Evolutionary conservation across 2,888 invertebrate species (phyloP).

Genomic region (Cactoblastis cactorum): DNA sequence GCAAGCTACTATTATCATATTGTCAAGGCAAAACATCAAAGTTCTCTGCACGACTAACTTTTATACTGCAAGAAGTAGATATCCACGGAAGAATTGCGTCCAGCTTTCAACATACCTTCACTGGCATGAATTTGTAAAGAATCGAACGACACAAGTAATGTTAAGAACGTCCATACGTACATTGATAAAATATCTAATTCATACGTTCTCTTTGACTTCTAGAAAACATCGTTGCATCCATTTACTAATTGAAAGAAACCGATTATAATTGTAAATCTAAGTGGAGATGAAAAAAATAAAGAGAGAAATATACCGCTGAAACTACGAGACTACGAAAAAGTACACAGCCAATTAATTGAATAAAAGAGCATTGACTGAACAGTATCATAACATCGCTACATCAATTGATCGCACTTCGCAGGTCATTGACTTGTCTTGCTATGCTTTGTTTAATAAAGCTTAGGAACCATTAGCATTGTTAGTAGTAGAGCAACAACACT

Average conservation of each 20-base stretch:
- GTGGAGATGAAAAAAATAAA: neutral
- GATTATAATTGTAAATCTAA: neutral
- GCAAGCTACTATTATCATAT: too few relatives aligned
- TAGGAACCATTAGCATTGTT: neutral
- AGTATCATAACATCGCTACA: conserved; percentile 64
- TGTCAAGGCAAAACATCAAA: too few relatives aligned
- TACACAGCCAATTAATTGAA: conserved; percentile 56
- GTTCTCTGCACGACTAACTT: too few relatives aligned
- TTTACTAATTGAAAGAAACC: neutral
- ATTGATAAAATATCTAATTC: neutral
- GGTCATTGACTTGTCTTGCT: conserved; percentile 48
- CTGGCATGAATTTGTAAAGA: too few relatives aligned
- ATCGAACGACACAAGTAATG: too few relatives aligned
- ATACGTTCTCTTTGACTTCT: neutral
- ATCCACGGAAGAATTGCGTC: too few relatives aligned
- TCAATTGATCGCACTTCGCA: conserved; percentile 54
- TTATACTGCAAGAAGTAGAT: too few relatives aligned
- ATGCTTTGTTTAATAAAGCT: neutral
- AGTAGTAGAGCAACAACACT: neutral
- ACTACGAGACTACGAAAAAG: neutral
- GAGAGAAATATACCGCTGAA: neutral
- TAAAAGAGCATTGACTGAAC: conserved; percentile 60
- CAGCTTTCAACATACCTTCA: too few relatives aligned
- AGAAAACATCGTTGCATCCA: neutral
- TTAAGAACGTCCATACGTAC: too few relatives aligned